Conservation (phyloP, 2,797 vertebrate species). For the Galagoides demidoff region DNA sequence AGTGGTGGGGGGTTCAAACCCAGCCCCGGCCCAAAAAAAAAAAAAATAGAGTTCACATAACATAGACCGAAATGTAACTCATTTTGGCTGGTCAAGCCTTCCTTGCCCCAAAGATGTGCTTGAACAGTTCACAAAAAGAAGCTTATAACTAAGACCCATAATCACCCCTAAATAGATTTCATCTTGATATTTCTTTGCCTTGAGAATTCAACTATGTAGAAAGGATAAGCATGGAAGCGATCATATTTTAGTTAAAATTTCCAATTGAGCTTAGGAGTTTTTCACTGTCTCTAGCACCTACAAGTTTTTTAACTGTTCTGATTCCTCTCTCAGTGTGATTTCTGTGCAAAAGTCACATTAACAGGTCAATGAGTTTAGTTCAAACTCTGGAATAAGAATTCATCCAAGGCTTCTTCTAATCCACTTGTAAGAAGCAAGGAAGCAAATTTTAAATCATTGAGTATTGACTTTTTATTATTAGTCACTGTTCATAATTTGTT, state of each 20-base stretch:
- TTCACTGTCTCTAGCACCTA: constrained; percentile 19
- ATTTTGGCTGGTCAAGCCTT: constrained; percentile 28
- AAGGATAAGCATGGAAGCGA: constrained; percentile 23
- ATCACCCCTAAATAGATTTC: neutral
- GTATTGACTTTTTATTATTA: constrained; percentile 96
- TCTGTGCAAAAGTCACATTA: constrained; percentile 56
- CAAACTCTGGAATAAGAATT: constrained; percentile 60
- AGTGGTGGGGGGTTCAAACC: too few relatives aligned
- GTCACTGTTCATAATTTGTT: constrained; percentile 96
- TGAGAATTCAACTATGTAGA: neutral
- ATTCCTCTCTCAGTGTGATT: constrained; percentile 59
- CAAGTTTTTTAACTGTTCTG: constrained; percentile 28
- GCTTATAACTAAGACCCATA: neutral
- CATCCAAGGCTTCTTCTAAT: constrained; percentile 59
- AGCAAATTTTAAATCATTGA: constrained; percentile 89
- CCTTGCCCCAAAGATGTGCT: neutral
- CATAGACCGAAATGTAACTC: constrained; percentile 26
- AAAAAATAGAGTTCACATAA: neutral
- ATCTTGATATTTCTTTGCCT: constrained; percentile 12
- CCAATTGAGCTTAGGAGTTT: constrained; percentile 1
- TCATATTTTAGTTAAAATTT: constrained; percentile 24
- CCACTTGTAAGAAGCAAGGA: constrained; percentile 82
- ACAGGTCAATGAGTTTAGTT: neutral
- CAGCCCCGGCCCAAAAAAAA: too few relatives aligned
- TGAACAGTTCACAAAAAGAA: constrained; percentile 31